A percentile compares a stretch with the other conserved stretches of the same genome.
Conservation (phyloP, 2,113 vertebrate species). For the Turnix velox region DNA sequence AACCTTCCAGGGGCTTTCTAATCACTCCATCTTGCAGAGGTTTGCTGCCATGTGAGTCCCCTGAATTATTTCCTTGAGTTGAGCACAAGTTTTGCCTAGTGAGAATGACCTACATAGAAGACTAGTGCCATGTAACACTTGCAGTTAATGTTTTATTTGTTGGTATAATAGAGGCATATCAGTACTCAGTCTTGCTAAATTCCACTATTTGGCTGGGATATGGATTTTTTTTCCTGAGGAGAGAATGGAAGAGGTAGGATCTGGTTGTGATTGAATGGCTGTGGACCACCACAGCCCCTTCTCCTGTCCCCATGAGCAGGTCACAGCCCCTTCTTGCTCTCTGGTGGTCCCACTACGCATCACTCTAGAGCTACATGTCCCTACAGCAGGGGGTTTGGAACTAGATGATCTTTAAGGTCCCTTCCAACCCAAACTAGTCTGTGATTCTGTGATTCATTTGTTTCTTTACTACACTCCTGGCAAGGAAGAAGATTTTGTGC, state of each 20-base stretch:
- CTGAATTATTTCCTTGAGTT: neutral
- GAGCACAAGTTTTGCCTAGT: neutral
- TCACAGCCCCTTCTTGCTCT: too few species aligned
- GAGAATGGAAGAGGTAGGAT: too few species aligned
- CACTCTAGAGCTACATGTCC: too few species aligned
- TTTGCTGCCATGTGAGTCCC: neutral
- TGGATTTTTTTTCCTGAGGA: neutral
- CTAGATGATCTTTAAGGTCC: too few species aligned
- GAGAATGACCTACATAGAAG: slow-evolving; percentile 15
- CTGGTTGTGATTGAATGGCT: too few species aligned
- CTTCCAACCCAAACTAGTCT: too few species aligned
- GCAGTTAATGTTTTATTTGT: neutral
- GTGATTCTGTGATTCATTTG: too few species aligned
- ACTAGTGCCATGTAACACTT: neutral
- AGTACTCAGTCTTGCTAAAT: slow-evolving; percentile 6
- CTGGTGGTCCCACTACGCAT: too few species aligned
- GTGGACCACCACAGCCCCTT: too few species aligned
- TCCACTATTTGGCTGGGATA: slow-evolving; percentile 6
- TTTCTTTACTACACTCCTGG: neutral
- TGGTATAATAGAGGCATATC: slow-evolving; percentile 23
- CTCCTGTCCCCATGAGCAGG: too few species aligned
- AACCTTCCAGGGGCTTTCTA: neutral
- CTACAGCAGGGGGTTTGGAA: too few species aligned
- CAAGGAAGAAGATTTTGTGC: slow-evolving; percentile 10
- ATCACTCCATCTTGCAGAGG: neutral